Percentiles rank a stretch among this genome's conserved stretches.
phyloP scores from a whole-genome alignment of 2,888 invertebrate genomes.

The Mycogona germanica region DNA sequence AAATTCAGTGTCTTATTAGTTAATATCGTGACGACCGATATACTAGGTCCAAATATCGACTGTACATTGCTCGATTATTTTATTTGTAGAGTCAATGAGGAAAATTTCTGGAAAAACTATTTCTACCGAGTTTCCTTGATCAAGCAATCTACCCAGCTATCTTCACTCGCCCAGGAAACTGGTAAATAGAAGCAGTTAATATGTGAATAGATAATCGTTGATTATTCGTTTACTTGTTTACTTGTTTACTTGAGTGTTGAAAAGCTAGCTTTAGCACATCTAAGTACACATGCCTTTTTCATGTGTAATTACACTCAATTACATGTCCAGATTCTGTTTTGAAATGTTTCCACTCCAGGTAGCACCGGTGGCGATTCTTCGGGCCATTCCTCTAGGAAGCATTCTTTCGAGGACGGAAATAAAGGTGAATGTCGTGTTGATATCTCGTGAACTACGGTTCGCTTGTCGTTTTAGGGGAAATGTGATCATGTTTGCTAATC shows the following conservation, averaged over 20 bases:
- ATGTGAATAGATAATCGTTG: neutral
- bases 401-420: slow-evolving; percentile 16
- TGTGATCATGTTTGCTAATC: no score
- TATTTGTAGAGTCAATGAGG: slow-evolving; percentile 65
- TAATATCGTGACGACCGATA: no score
- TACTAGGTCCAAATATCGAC: no score
- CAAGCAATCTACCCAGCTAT: slow-evolving; percentile 85
- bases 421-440: no score
- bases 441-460: no score
- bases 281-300: neutral
- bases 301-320: neutral
- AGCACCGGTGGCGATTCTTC: slow-evolving; percentile 19
- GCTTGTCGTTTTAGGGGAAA: no score
- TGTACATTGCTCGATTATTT: slow-evolving; percentile 7
- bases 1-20: no score
- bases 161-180: slow-evolving; percentile 44
- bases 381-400: slow-evolving; percentile 15
- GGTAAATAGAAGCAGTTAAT: slow-evolving; percentile 20
- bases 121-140: slow-evolving; percentile 98
- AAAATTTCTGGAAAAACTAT: slow-evolving; percentile 99
- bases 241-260: no score
- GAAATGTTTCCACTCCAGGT: slow-evolving; percentile 4
- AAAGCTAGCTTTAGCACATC: no score
- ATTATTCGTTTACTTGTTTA: neutral
- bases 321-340: neutral